phyloP scores from a whole-genome alignment of 2,113 vertebrate genomes.

The Thamnophis sirtalis region DNA sequence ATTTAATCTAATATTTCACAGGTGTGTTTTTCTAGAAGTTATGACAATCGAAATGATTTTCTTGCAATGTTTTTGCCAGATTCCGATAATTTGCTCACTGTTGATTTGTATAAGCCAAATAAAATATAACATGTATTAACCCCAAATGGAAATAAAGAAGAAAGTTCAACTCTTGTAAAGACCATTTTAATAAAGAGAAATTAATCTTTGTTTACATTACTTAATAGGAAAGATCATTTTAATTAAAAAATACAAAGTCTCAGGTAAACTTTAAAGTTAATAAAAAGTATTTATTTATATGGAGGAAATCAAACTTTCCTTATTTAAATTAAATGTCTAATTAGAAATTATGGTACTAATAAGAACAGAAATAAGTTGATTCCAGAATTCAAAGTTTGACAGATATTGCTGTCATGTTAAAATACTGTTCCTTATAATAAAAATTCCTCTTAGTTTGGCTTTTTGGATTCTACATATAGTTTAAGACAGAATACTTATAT shows the following conservation, averaged over 20 bases:
- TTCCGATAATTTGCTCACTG: not conserved
- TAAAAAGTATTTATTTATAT: not conserved
- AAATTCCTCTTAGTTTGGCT: not conserved
- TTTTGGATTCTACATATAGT: not conserved
- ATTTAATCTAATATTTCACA: slow-evolving; percentile 13
- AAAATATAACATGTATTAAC: not conserved
- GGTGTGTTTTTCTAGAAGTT: slow-evolving; percentile 11
- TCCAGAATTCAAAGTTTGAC: not conserved
- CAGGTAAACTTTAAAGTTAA: not conserved
- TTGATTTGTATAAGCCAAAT: not conserved
- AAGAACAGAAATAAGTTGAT: not conserved
- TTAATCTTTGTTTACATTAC: not conserved
- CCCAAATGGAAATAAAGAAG: not conserved
- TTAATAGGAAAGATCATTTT: not conserved
- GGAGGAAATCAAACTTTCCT: not conserved
- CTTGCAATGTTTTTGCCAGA: not conserved
- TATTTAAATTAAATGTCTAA: not conserved
- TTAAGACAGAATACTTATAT: not conserved
- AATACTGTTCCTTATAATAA: not conserved
- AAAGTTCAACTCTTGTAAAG: not conserved
- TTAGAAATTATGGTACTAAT: not conserved
- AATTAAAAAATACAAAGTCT: not conserved
- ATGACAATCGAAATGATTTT: not conserved
- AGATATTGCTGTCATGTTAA: not conserved
- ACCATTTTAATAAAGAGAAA: not conserved